Percentiles rank a stretch among this genome's conserved stretches.
These are phyloP conservation scores for Heterocephalus glaber DNA, from an alignment of 2,113 vertebrate species.

Conservation along the genomic window DNA sequence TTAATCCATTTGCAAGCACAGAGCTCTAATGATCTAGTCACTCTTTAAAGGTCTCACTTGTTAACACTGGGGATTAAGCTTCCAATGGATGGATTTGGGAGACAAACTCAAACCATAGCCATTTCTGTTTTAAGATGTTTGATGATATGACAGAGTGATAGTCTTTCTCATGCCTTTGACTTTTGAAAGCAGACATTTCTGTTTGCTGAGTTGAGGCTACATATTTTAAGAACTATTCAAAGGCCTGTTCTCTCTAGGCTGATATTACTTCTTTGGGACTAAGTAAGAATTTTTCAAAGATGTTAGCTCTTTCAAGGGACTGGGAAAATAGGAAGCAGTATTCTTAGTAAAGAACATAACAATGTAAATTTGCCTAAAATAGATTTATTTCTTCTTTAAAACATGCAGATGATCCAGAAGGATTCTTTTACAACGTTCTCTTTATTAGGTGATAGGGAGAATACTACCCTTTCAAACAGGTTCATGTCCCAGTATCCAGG, in stretches of 20 bases:
- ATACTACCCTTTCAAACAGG: background rate
- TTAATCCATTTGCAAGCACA: background rate
- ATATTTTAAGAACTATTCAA: slow-evolving; percentile 30
- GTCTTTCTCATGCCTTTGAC: slow-evolving; percentile 8
- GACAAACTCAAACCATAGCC: background rate
- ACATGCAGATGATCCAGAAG: background rate
- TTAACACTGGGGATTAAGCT: background rate
- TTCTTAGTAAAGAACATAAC: background rate
- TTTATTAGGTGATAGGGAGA: background rate
- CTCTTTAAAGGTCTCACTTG: background rate
- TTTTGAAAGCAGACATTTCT: slow-evolving; percentile 31
- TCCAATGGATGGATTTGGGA: background rate
- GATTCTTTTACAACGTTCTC: background rate
- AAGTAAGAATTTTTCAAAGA: background rate
- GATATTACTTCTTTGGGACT: slow-evolving; percentile 22
- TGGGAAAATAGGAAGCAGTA: background rate
- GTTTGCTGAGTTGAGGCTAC: background rate
- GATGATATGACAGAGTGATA: background rate
- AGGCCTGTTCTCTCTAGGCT: background rate
- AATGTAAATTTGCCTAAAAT: background rate
- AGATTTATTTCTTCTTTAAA: slow-evolving; percentile 1
- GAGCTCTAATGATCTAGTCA: background rate
- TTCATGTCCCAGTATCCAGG: background rate
- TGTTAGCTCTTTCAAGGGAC: background rate
- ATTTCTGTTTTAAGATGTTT: background rate